Evolutionary conservation across 2,113 vertebrate species (phyloP).

Genomic region (Vulpes vulpes): DNA sequence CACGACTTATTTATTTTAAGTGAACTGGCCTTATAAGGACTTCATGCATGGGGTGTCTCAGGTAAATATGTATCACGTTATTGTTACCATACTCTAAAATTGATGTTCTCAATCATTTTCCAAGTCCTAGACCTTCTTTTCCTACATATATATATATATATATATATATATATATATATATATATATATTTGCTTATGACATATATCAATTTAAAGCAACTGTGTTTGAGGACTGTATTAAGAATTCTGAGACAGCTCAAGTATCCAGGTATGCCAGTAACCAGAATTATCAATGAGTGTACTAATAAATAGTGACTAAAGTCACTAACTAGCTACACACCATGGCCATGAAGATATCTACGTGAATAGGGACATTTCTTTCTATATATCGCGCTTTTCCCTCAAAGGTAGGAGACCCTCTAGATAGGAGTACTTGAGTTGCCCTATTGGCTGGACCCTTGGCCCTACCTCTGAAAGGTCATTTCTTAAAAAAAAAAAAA

Average conservation of each 20-base stretch:
- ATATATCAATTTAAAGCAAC: constrained; percentile 36
- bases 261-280: background rate
- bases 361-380: background rate
- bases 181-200: background rate
- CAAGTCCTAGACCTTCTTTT: background rate
- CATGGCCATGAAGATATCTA: background rate
- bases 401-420: background rate
- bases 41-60: background rate
- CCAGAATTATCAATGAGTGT: background rate
- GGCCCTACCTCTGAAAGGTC: background rate
- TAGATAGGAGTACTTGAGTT: background rate
- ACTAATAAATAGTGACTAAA: background rate
- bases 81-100: background rate
- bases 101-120: constrained; percentile 9
- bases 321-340: background rate
- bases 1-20: background rate
- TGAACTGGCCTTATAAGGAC: background rate
- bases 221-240: background rate
- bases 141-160: background rate
- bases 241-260: constrained; percentile 13
- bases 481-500: background rate
- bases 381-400: background rate
- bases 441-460: background rate
- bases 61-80: background rate
- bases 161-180: background rate